phyloP scores from a whole-genome alignment of 2,888 invertebrate species.

The Doris montereyensis region DNA sequence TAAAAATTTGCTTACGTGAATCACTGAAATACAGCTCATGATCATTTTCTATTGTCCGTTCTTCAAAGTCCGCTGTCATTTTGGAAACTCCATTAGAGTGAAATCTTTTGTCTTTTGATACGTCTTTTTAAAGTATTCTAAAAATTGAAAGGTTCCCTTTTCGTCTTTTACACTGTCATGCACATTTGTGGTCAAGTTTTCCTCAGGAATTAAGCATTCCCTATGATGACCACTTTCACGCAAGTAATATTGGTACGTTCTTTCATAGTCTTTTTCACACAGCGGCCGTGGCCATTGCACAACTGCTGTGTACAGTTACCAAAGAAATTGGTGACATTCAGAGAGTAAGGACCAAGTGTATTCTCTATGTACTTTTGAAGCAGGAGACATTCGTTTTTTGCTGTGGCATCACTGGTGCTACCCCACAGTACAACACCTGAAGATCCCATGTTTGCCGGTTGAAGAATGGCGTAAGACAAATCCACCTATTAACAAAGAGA shows the following conservation, averaged over 20 bases:
- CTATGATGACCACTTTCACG: not conserved
- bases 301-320: constrained; percentile 42
- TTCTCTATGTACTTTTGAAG: constrained; percentile 51
- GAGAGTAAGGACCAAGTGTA: constrained; percentile 56
- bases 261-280: constrained; percentile 47
- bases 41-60: no score
- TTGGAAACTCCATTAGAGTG: no score
- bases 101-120: no score
- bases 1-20: no score
- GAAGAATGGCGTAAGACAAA: constrained; percentile 51
- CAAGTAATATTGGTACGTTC: constrained; percentile 38
- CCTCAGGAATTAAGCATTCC: constrained; percentile 29
- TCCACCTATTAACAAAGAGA: constrained; percentile 52
- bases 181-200: not conserved
- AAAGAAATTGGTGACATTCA: constrained; percentile 47
- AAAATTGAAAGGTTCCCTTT: no score
- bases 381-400: constrained; percentile 48
- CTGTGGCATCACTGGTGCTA: constrained; percentile 46
- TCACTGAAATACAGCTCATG: no score
- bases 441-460: constrained; percentile 55
- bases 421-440: constrained; percentile 63
- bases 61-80: no score
- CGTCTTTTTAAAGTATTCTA: no score
- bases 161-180: no score
- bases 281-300: constrained; percentile 53